Conservation (phyloP, 2,797 vertebrate genomes). For the Acipenser oxyrinchus region DNA sequence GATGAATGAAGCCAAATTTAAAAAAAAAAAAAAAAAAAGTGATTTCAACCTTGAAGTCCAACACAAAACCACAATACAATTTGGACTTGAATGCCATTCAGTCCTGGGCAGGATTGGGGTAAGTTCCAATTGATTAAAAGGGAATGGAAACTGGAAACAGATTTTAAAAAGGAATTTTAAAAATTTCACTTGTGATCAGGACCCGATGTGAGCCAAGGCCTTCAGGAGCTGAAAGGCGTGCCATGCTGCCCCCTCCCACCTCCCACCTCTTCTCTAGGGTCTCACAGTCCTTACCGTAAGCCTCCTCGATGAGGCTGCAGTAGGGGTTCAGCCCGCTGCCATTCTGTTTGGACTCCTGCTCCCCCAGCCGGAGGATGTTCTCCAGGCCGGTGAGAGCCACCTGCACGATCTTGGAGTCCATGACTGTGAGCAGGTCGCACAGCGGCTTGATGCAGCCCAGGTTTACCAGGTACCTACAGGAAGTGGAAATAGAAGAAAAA, state of each 20-base stretch:
- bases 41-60: no score
- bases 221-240: not conserved
- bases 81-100: no score
- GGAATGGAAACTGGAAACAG: no score
- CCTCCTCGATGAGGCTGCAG: conserved; percentile 94
- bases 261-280: not conserved
- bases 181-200: not conserved
- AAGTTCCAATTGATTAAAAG: no score
- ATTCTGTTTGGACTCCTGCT: conserved; percentile 81
- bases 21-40: no score
- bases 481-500: not conserved
- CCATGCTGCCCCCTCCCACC: not conserved
- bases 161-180: no score
- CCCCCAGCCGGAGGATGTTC: conserved; percentile 90
- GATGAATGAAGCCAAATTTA: no score
- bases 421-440: conserved; percentile 92
- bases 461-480: conserved; percentile 83
- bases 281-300: conserved; percentile 69
- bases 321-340: conserved; percentile 85
- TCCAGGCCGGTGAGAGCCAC: conserved; percentile 91
- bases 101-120: no score
- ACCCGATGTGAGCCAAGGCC: no score
- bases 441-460: conserved; percentile 93
- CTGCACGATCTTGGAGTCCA: conserved; percentile 98
- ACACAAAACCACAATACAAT: no score